A percentile compares a stretch with the other conserved stretches of the same genome.
These are phyloP conservation scores for Eilema depressum DNA, from an alignment of 2,888 invertebrate species.

Conservation along the genomic window DNA sequence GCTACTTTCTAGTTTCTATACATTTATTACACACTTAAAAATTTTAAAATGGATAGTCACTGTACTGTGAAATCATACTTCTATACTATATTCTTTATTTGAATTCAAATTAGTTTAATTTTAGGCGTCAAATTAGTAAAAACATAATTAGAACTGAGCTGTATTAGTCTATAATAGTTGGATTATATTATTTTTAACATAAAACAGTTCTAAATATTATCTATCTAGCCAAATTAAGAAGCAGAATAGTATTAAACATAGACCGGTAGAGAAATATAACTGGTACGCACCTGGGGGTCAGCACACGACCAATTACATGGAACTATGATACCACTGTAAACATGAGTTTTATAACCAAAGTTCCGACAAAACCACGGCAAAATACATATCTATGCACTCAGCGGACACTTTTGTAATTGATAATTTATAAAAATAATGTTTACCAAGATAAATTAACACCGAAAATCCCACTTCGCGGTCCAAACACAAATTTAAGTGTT, in stretches of 20 bases:
- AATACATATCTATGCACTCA: slow-evolving; percentile 7
- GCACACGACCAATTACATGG: slow-evolving; percentile 13
- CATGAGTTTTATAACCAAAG: slow-evolving; percentile 76
- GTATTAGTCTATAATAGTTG: background rate
- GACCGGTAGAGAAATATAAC: slow-evolving; percentile 13
- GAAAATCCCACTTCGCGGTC: slow-evolving; percentile 33
- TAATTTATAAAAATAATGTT: slow-evolving; percentile 30
- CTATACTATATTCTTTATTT: background rate
- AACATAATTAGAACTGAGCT: background rate
- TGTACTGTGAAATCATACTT: background rate
- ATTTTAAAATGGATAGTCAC: background rate
- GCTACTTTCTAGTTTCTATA: background rate
- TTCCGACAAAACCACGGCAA: slow-evolving; percentile 62
- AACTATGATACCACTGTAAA: slow-evolving; percentile 63
- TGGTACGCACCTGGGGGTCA: slow-evolving; percentile 37
- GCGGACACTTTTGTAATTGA: slow-evolving; percentile 29
- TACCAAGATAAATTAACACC: slow-evolving; percentile 23
- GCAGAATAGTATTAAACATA: slow-evolving; percentile 1
- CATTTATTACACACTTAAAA: background rate
- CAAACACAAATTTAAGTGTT: slow-evolving; percentile 36
- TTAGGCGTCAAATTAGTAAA: background rate
- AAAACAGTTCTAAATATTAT: background rate
- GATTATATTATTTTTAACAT: background rate
- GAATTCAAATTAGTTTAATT: background rate
- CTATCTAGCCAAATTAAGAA: background rate